phyloP scores from a whole-genome alignment of 1,140 invertebrate genomes.

The Bombus cullumanus region DNA sequence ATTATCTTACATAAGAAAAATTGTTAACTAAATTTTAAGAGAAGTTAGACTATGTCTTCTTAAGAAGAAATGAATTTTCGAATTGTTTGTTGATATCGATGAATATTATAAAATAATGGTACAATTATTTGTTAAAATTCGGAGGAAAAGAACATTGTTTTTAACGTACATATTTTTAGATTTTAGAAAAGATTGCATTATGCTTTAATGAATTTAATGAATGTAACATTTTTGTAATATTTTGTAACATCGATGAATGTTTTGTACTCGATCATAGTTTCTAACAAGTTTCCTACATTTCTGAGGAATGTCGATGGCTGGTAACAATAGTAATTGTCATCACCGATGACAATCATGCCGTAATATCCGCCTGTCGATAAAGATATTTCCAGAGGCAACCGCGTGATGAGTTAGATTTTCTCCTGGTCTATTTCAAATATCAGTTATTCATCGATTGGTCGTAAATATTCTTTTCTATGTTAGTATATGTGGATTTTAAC shows the following conservation, averaged over 20 bases:
- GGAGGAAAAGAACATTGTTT: not conserved
- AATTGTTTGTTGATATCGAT: too few relatives aligned
- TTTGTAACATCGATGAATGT: not conserved
- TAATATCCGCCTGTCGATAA: slow-evolving; percentile 43
- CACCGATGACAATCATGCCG: not conserved
- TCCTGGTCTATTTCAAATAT: not conserved
- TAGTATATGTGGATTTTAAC: not conserved
- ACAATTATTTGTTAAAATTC: not conserved
- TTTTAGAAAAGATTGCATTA: not conserved
- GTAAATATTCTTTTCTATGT: not conserved
- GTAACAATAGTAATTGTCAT: not conserved
- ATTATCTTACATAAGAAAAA: too few relatives aligned
- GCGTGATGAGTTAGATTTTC: not conserved
- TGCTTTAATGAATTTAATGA: not conserved
- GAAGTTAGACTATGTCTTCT: too few relatives aligned
- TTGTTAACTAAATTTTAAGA: too few relatives aligned
- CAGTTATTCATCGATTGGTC: slow-evolving; percentile 1
- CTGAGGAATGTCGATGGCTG: not conserved
- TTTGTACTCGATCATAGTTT: not conserved
- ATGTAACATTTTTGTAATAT: not conserved
- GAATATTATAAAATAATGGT: too few relatives aligned
- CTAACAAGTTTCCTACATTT: not conserved
- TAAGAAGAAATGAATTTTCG: too few relatives aligned
- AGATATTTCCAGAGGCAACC: slow-evolving; percentile 23
- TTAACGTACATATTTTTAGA: not conserved